Percentiles rank a stretch among this genome's conserved stretches.
Evolutionary conservation across 1,140 invertebrate species (phyloP).

Genomic region (Drosophila truncata): DNA sequence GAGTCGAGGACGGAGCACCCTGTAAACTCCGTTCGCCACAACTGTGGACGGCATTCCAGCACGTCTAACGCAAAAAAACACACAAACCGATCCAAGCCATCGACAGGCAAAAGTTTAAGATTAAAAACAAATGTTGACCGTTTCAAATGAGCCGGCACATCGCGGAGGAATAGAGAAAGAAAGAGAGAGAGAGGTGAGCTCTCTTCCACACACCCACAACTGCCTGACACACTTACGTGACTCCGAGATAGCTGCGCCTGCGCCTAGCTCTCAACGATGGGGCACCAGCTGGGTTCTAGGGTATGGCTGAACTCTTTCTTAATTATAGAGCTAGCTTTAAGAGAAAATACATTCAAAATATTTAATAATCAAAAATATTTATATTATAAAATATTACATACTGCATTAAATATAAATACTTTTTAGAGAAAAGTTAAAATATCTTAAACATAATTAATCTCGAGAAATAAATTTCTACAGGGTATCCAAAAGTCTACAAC

Average conservation of each 20-base stretch:
- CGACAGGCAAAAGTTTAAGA: slow-evolving; percentile 36
- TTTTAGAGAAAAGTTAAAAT: no score
- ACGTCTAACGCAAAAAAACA: slow-evolving; percentile 40
- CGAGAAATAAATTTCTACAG: neutral
- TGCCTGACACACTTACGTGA: slow-evolving; percentile 75
- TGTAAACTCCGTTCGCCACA: slow-evolving; percentile 27
- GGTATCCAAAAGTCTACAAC: neutral
- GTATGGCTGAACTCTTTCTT: neutral
- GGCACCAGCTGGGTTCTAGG: neutral
- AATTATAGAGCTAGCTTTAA: fast-evolving
- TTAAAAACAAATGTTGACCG: slow-evolving; percentile 53
- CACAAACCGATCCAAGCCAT: slow-evolving; percentile 13
- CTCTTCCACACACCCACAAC: slow-evolving; percentile 55
- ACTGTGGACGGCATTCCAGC: slow-evolving; percentile 42
- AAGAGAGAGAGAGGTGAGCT: slow-evolving; percentile 6
- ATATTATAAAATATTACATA: no score
- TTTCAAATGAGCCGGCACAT: slow-evolving; percentile 36
- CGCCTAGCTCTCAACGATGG: slow-evolving; percentile 22
- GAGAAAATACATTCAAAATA: neutral
- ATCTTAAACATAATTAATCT: neutral
- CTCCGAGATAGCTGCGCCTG: slow-evolving; percentile 49
- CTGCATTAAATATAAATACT: no score
- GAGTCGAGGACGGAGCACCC: slow-evolving; percentile 20
- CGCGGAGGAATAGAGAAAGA: neutral
- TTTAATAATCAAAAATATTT: neutral